phyloP scores from a whole-genome alignment of 2,797 vertebrate genomes.

The Typhlichthys eigenmanni region DNA sequence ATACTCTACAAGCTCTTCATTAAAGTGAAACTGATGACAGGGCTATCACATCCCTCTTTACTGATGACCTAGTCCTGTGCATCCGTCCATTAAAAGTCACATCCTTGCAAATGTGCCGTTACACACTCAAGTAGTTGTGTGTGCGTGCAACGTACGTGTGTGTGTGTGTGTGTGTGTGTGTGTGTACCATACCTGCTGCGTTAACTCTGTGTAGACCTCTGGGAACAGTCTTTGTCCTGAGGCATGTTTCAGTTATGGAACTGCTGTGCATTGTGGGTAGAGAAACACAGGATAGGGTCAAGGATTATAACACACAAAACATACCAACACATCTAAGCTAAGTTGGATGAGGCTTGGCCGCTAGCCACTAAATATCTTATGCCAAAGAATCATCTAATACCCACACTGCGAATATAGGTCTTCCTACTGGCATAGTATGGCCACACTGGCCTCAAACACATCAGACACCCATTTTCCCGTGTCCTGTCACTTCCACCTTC shows the following conservation, averaged over 20 bases:
- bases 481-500: conserved; percentile 66
- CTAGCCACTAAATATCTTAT: too few species aligned
- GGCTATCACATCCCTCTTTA: conserved; percentile 60
- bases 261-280: conserved; percentile 44
- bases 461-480: conserved; percentile 63
- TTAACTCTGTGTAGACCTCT: conserved; percentile 76
- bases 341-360: neutral
- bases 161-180: conserved; percentile 7
- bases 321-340: neutral
- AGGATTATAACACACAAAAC: conserved; percentile 17
- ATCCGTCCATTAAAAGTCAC: conserved; percentile 69
- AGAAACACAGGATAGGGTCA: conserved; percentile 32
- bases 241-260: conserved; percentile 36
- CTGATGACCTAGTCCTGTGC: conserved; percentile 66
- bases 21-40: conserved; percentile 70
- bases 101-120: conserved; percentile 59
- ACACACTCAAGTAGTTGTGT: conserved; percentile 13
- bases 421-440: conserved; percentile 40
- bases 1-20: conserved; percentile 53
- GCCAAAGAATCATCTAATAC: too few species aligned
- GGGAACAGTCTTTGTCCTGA: conserved; percentile 56
- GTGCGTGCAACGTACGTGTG: neutral
- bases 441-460: conserved; percentile 68
- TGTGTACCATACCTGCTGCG: conserved; percentile 66
- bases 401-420: neutral